Evolutionary conservation across 2,797 vertebrate genomes (phyloP).

Genomic region (Florisuga fusca): DNA sequence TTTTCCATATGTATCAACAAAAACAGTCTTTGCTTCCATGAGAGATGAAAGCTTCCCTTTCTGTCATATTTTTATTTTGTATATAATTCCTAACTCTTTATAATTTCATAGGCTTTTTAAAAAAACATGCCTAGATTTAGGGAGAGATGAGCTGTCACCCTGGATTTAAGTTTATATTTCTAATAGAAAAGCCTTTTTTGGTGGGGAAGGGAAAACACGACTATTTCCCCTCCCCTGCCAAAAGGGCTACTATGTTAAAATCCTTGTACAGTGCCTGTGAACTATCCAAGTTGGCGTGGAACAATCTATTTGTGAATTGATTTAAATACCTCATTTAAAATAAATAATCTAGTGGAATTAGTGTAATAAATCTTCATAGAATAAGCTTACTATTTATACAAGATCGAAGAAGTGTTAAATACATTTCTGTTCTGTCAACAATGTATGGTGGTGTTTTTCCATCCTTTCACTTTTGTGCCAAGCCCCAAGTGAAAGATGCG

Average conservation of each 20-base stretch:
- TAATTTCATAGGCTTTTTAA: constrained; percentile 66
- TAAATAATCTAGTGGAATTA: constrained; percentile 65
- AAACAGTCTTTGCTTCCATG: constrained; percentile 76
- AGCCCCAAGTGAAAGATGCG: background rate
- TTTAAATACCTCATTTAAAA: constrained; percentile 70
- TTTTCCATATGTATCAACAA: constrained; percentile 84
- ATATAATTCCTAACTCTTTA: constrained; percentile 75
- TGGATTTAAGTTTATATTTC: constrained; percentile 66
- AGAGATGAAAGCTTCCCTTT: constrained; percentile 79
- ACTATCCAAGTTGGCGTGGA: constrained; percentile 51
- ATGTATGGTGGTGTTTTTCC: background rate
- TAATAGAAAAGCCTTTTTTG: constrained; percentile 66
- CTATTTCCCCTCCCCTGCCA: constrained; percentile 62
- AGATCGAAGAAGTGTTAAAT: constrained; percentile 61
- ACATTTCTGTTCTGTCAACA: constrained; percentile 29
- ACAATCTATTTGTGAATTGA: constrained; percentile 72
- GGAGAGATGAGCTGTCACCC: constrained; percentile 66
- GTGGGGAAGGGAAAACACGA: constrained; percentile 39
- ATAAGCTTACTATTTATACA: constrained; percentile 60
- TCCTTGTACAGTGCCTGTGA: constrained; percentile 40
- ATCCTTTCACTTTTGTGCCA: background rate
- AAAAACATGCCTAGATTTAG: constrained; percentile 64
- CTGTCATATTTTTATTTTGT: constrained; percentile 78
- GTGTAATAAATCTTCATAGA: constrained; percentile 62
- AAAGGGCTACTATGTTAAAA: constrained; percentile 60